Evolutionary conservation across 1,140 invertebrate species (phyloP).

Genomic region (Neodiprion pinetum): DNA sequence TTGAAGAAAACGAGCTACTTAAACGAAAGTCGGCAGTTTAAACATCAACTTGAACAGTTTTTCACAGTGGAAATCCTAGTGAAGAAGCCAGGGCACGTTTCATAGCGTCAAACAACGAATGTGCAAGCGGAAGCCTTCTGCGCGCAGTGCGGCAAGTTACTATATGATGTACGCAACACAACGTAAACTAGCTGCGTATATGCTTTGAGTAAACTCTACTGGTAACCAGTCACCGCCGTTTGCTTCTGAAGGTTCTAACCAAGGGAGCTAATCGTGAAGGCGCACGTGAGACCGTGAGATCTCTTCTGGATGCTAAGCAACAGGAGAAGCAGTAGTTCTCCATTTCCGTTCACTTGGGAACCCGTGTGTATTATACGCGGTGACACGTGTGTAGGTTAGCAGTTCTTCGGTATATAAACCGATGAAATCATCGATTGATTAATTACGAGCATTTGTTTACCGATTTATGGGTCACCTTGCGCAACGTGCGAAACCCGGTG

Average conservation of each 20-base stretch:
- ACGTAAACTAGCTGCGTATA: not conserved
- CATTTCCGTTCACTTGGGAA: not conserved
- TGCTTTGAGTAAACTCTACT: not conserved
- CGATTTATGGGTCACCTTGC: not conserved
- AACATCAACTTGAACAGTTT: too few species aligned
- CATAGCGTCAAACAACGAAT: not conserved
- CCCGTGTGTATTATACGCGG: not conserved
- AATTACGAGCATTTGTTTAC: not conserved
- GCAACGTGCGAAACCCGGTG: not conserved
- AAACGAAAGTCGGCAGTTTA: too few species aligned
- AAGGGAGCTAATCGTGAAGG: not conserved
- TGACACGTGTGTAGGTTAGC: too few species aligned
- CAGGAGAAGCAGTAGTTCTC: not conserved
- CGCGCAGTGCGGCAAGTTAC: not conserved
- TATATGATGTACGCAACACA: not conserved
- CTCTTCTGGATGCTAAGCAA: too few species aligned
- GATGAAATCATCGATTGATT: not conserved
- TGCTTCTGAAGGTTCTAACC: not conserved
- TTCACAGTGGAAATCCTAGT: too few species aligned
- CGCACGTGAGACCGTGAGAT: constrained; percentile 2
- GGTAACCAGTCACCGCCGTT: not conserved
- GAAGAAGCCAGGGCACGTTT: too few species aligned
- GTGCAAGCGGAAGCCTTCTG: not conserved
- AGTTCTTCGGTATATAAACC: not conserved
- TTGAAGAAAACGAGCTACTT: too few species aligned